Percentiles rank a stretch among this genome's conserved stretches.
Evolutionary conservation across 2,113 vertebrate genomes (phyloP).

Genomic region (Vombatus ursinus): DNA sequence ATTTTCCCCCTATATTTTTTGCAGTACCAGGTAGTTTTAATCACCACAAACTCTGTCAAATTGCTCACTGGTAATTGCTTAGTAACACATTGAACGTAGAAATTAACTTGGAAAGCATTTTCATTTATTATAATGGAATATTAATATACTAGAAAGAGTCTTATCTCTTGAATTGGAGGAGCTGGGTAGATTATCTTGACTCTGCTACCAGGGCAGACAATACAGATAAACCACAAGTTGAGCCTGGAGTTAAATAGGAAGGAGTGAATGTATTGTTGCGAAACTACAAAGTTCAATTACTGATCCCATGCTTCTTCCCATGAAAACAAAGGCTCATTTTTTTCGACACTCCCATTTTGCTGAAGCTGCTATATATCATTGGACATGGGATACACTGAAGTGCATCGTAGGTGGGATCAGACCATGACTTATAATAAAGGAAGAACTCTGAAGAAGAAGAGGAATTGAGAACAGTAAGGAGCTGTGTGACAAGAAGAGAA

Average conservation of each 20-base stretch:
- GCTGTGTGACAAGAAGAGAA: background rate
- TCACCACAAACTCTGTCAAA: background rate
- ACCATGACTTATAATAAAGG: background rate
- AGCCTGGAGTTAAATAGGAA: background rate
- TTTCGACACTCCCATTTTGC: background rate
- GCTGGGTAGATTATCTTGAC: background rate
- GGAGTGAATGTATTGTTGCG: background rate
- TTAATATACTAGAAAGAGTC: background rate
- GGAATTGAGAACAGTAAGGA: background rate
- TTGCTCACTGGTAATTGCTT: background rate
- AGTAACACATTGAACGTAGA: background rate
- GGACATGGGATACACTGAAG: background rate
- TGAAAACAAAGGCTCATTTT: background rate
- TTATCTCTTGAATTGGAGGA: background rate
- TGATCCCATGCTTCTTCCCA: background rate
- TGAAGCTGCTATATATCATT: background rate
- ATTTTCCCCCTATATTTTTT: background rate
- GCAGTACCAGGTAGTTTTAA: background rate
- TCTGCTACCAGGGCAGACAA: background rate
- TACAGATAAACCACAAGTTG: background rate
- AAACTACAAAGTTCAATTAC: background rate
- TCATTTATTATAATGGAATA: background rate
- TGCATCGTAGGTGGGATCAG: background rate
- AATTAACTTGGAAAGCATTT: background rate
- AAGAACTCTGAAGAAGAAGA: background rate